Base-by-base conservation (phyloP, 1,140 invertebrate genomes). In the Fragariocoptes setiger region DNA sequence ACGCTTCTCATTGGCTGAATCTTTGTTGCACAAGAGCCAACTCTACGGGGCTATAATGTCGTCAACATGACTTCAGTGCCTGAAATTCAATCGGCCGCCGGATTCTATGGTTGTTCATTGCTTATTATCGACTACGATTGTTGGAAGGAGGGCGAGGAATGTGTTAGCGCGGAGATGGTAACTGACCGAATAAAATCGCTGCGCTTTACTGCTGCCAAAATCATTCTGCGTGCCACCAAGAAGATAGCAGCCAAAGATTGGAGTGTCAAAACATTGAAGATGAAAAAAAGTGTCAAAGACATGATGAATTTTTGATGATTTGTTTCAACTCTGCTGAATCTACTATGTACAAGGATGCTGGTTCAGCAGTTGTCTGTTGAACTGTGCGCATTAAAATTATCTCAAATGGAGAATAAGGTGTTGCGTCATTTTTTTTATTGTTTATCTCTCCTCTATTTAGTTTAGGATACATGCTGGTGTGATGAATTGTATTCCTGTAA, bases 101-200 rank as follows among this genome's bases (percentile, higher is more conserved):
- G 97, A 41, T 69, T 76, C 38, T 99, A 99, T 59, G 78, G 72
- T 3, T 65, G 75, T 2, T 61, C 97, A 20, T 88, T 82, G 4
- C 67, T 97, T 53, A 74, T 77, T n/a, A 99, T 90, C 0, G 90
- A 99, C 61, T 95, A 94, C 53, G 90, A 97, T 58, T 92, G 83
- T 51, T 97, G 90, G 88, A 58, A 68, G 53, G 72, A 76, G 43
- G 71, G 67, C 16, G 67, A 70, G 42, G 64, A 49, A 21, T 40
- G 38, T 19, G 48, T 52, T 17, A 41, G 38, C 13, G 49, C 50
- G 35, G 48, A 48, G n/a, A 21, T 49, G 22, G 51, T 52, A 25
- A 39, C 43, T 5, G 42, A 48, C 14, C 46, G 39, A 15, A 41
- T 52, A 15, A 51, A 46, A 39, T 17, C 35, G 16, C 18, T 48